phyloP scores from a whole-genome alignment of 2,888 invertebrate genomes.

The Himalopsyche anomala region DNA sequence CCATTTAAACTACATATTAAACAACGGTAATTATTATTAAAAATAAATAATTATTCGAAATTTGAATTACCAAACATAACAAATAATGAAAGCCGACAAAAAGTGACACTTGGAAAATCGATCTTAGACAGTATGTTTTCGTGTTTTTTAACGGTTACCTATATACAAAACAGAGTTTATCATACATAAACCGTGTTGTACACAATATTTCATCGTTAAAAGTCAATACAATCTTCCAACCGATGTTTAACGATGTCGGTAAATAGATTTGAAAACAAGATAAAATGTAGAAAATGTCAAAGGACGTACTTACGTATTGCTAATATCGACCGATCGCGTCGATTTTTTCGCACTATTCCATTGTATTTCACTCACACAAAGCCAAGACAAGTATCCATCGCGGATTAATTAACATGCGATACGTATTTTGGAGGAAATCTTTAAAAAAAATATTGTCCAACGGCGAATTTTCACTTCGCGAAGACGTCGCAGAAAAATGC shows the following conservation, averaged over 20 bases:
- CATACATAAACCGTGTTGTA: background rate
- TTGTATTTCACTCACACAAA: conserved; percentile 16
- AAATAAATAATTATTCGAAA: too few species aligned
- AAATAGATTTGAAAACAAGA: background rate
- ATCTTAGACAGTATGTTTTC: conserved; percentile 10
- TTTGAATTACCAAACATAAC: too few species aligned
- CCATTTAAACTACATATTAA: too few species aligned
- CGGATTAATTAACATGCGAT: background rate
- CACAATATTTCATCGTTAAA: background rate
- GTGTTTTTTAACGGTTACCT: too few species aligned
- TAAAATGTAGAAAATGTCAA: background rate
- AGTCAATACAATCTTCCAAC: background rate
- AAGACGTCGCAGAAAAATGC: background rate
- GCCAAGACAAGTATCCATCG: background rate
- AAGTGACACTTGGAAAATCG: conserved; percentile 10
- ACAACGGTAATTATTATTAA: too few species aligned
- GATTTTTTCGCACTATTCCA: background rate
- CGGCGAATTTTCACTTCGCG: background rate
- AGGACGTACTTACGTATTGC: background rate
- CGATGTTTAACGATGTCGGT: background rate
- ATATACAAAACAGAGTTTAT: background rate
- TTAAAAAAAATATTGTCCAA: conserved; percentile 35
- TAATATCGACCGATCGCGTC: background rate
- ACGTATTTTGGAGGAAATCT: background rate
- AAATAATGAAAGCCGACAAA: background rate